Conservation (phyloP, 2,888 invertebrate species). For the Mactromeris polynyma region DNA sequence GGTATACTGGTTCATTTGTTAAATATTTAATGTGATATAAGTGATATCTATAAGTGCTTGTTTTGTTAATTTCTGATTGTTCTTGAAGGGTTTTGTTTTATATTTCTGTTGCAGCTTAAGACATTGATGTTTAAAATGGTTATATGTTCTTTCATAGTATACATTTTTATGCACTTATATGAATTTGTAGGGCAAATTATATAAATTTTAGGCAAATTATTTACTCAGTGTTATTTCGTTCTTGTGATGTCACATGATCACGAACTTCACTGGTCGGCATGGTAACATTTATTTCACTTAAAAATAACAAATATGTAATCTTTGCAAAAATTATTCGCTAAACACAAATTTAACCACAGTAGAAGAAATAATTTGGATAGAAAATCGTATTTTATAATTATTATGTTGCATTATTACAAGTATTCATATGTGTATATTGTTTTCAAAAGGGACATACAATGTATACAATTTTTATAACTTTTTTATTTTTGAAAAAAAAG, state of each 20-base stretch:
- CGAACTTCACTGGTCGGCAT: not conserved
- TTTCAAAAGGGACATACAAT: too few relatives aligned
- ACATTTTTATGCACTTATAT: not conserved
- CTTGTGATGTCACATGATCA: not conserved
- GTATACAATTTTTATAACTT: too few relatives aligned
- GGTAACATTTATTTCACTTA: not conserved
- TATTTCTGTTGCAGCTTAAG: not conserved
- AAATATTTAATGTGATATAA: not conserved
- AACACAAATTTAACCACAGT: not conserved
- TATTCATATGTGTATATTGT: too few relatives aligned
- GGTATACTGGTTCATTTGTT: not conserved
- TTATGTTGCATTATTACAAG: too few relatives aligned
- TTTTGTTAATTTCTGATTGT: constrained; percentile 11
- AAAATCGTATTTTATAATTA: not conserved
- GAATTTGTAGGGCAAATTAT: not conserved
- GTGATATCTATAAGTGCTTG: not conserved
- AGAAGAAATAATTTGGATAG: not conserved
- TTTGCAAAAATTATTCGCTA: not conserved
- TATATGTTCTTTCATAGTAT: not conserved
- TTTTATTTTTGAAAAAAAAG: too few relatives aligned
- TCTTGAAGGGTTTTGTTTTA: not conserved
- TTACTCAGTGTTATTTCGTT: not conserved
- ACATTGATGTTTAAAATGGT: not conserved
- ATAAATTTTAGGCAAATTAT: not conserved
- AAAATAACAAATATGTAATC: not conserved